These are phyloP conservation scores for Mactra quadrangularis DNA, from an alignment of 1,140 invertebrate genomes.

Conservation along the genomic window DNA sequence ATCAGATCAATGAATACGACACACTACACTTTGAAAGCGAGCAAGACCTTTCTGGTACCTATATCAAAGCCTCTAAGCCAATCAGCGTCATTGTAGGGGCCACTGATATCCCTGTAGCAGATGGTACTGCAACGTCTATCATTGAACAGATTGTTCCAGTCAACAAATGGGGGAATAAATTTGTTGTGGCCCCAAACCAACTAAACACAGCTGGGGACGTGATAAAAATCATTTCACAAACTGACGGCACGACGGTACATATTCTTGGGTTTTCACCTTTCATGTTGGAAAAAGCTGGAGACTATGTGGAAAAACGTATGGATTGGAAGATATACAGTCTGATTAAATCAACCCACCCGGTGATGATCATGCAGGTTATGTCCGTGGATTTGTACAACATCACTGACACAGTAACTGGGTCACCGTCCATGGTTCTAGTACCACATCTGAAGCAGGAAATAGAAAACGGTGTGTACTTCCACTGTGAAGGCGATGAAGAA, in stretches of 20 bases:
- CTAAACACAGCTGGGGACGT: conserved; percentile 43
- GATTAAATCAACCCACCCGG: conserved; percentile 21
- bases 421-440: conserved; percentile 37
- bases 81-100: conserved; percentile 38
- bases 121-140: background rate
- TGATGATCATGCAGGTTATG: conserved; percentile 39
- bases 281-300: conserved; percentile 15
- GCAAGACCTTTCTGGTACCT: conserved; percentile 33
- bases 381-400: conserved; percentile 42
- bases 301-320: conserved; percentile 8
- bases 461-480: no score
- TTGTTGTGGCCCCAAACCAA: conserved; percentile 14
- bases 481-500: no score
- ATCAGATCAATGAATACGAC: conserved; percentile 31
- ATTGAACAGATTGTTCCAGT: conserved; percentile 42
- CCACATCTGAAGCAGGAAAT: conserved; percentile 9
- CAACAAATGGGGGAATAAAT: conserved; percentile 37
- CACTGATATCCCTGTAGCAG: background rate
- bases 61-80: conserved; percentile 17
- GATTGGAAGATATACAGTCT: conserved; percentile 34
- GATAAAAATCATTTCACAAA: conserved; percentile 41
- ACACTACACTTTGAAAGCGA: conserved; percentile 39
- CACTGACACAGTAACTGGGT: background rate
- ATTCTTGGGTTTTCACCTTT: conserved; percentile 47
- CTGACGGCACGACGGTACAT: conserved; percentile 14